Conservation (phyloP, 2,797 vertebrate genomes). For the Hoplostethus mediterraneus region DNA sequence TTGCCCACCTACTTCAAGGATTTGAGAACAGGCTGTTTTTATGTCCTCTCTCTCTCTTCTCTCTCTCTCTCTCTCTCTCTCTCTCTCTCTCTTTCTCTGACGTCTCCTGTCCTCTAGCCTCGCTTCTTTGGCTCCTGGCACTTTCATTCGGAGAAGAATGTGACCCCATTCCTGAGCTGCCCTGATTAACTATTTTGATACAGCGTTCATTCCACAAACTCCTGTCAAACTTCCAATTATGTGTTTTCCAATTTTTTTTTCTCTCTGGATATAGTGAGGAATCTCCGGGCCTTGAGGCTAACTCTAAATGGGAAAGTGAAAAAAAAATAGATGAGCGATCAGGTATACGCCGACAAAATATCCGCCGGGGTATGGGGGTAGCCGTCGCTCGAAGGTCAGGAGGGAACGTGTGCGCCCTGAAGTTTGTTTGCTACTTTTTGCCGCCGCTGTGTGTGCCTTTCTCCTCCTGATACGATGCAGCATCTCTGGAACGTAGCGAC, state of each 20-base stretch:
- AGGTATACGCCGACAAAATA: background rate
- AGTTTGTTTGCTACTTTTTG: too few relatives aligned
- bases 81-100: too few relatives aligned
- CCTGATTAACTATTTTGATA: slow-evolving; percentile 34
- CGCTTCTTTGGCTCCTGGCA: slow-evolving; percentile 3
- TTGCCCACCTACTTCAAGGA: slow-evolving; percentile 7
- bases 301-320: background rate
- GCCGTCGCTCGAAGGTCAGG: background rate
- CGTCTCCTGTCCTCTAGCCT: slow-evolving; percentile 22
- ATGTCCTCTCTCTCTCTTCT: background rate
- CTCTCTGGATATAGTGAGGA: background rate
- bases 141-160: slow-evolving; percentile 24
- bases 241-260: background rate
- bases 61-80: too few relatives aligned
- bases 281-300: background rate
- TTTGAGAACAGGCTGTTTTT: slow-evolving; percentile 18
- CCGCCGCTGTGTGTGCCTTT: too few relatives aligned
- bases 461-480: background rate
- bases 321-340: background rate
- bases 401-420: background rate
- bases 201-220: slow-evolving; percentile 5
- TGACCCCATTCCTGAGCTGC: slow-evolving; percentile 41
- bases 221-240: background rate
- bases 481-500: background rate
- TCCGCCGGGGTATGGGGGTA: background rate